Conservation (phyloP, 1,140 invertebrate genomes). For the Drosophila parvula region DNA sequence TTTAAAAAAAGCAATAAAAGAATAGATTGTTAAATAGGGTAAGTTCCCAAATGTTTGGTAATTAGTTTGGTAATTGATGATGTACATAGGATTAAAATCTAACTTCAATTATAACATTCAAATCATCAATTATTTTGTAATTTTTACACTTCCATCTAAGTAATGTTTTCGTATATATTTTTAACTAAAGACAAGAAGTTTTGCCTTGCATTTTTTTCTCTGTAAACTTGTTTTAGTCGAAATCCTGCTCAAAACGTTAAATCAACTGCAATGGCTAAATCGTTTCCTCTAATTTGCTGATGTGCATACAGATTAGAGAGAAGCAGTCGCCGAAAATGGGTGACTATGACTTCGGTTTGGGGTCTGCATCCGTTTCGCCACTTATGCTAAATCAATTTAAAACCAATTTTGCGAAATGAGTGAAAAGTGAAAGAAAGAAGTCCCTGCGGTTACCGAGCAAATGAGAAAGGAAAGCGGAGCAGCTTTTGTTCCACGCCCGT, state of each 20-base stretch:
- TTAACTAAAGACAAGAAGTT: accelerated
- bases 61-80: no score
- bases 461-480: constrained; percentile 55
- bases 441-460: constrained; percentile 61
- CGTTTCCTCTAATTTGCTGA: constrained; percentile 73
- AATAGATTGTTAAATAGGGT: no score
- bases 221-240: neutral
- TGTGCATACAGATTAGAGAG: constrained; percentile 71
- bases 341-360: constrained; percentile 29
- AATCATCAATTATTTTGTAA: no score
- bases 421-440: constrained; percentile 43
- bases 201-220: neutral
- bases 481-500: constrained; percentile 50
- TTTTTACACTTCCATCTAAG: no score
- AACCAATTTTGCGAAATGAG: constrained; percentile 74
- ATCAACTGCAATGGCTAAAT: constrained; percentile 68
- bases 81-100: no score
- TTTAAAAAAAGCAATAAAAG: no score
- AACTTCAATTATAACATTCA: no score
- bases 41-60: no score
- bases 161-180: neutral
- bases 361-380: constrained; percentile 13
- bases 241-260: constrained; percentile 43
- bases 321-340: constrained; percentile 8
- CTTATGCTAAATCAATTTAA: constrained; percentile 83